Conservation (phyloP, 2,113 vertebrate genomes). For the Thunnus thynnus region DNA sequence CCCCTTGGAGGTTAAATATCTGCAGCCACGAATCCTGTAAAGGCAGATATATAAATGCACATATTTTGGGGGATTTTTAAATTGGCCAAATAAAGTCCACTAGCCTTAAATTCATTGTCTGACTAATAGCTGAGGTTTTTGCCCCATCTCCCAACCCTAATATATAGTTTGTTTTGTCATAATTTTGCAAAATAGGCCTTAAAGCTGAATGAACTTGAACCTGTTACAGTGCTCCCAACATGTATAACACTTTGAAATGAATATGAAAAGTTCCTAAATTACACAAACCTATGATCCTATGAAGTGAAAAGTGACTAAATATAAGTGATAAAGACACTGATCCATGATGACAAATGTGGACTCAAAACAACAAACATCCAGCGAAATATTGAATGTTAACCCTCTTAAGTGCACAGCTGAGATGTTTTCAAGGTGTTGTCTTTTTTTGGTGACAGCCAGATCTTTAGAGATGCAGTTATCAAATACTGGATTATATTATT, state of each 20-base stretch:
- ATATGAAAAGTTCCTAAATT: constrained; percentile 28
- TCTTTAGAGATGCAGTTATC: not conserved
- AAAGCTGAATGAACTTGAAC: constrained; percentile 1
- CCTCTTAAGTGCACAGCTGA: not conserved
- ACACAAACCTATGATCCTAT: constrained; percentile 14
- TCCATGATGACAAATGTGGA: not conserved
- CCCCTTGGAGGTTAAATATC: constrained; percentile 1
- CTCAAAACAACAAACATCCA: constrained; percentile 6
- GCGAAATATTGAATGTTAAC: not conserved
- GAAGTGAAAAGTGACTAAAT: constrained; percentile 6
- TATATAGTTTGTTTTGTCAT: constrained; percentile 17
- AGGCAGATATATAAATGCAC: not conserved
- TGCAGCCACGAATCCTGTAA: not conserved
- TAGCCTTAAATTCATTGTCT: not conserved
- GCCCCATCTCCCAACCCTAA: constrained; percentile 40
- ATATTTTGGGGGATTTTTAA: constrained; percentile 5
- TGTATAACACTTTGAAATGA: not conserved
- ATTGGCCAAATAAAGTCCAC: constrained; percentile 5
- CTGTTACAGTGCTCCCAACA: constrained; percentile 21
- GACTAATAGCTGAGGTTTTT: constrained; percentile 16
- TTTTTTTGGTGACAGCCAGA: not conserved
- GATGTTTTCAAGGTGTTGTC: not conserved
- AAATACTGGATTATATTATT: not conserved
- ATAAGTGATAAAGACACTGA: not conserved
- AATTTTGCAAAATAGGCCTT: constrained; percentile 24